These are phyloP conservation scores for Cebus imitator DNA, from an alignment of 2,113 vertebrate genomes.

Conservation along the genomic window DNA sequence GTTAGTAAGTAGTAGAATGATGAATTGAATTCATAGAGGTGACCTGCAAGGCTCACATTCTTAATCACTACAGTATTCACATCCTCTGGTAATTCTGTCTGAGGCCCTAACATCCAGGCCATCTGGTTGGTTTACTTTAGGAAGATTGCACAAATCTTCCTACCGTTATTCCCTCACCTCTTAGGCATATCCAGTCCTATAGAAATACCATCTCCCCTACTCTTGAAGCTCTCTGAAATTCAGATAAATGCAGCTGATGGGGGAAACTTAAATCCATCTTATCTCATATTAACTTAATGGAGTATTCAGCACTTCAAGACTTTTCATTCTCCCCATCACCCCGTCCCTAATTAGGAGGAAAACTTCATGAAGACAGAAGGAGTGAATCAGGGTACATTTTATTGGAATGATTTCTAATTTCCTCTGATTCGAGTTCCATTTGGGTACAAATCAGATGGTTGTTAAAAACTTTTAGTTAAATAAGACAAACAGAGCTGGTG, in stretches of 20 bases:
- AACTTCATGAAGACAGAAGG: neutral
- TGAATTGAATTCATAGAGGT: neutral
- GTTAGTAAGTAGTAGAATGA: neutral
- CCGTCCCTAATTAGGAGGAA: neutral
- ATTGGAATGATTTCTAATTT: constrained; percentile 68
- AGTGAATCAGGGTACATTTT: neutral
- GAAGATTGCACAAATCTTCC: neutral
- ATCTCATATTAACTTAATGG: constrained; percentile 27
- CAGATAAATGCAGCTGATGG: constrained; percentile 22
- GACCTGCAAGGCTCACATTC: neutral
- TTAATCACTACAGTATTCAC: neutral
- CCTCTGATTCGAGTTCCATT: constrained; percentile 41
- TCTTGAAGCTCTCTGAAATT: constrained; percentile 26
- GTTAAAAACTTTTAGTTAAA: constrained; percentile 73
- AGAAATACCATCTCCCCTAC: neutral
- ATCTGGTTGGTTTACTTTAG: neutral
- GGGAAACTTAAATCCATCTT: constrained; percentile 39
- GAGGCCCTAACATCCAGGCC: neutral
- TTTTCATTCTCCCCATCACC: neutral
- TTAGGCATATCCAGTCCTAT: neutral
- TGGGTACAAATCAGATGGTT: constrained; percentile 34
- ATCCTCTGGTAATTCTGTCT: neutral
- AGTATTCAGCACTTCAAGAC: neutral
- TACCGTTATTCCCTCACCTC: neutral
- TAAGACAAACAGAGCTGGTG: neutral